Percentiles rank a stretch among this genome's conserved stretches.
Conservation (phyloP, 2,113 vertebrate species). For the Noctilio leporinus region DNA sequence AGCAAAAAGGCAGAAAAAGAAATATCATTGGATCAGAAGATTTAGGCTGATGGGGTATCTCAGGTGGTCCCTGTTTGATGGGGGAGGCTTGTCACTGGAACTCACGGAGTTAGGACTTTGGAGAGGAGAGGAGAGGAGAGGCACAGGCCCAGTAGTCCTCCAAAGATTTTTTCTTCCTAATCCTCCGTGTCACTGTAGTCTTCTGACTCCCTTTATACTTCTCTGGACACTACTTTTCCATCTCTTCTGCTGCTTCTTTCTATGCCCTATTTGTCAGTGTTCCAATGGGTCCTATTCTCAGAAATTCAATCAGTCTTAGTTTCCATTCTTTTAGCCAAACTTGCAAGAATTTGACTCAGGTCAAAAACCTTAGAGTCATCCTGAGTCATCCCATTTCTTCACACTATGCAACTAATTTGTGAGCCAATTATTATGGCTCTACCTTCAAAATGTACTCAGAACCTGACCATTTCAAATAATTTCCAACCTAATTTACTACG, state of each 20-base stretch:
- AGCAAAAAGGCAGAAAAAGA: background rate
- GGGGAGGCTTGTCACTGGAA: background rate
- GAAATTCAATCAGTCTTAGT: background rate
- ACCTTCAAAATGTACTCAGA: background rate
- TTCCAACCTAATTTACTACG: background rate
- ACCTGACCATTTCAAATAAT: background rate
- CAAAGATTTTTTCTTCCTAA: background rate
- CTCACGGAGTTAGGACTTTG: background rate
- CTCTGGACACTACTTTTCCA: background rate
- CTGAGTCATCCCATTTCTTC: background rate
- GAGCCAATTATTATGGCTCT: background rate
- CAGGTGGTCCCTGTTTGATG: background rate
- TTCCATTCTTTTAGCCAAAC: background rate
- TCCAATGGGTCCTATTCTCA: background rate
- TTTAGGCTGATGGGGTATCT: background rate
- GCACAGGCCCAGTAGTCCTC: background rate
- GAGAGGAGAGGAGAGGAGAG: background rate
- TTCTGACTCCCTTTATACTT: conserved; percentile 7
- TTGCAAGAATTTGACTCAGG: background rate
- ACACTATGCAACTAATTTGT: background rate
- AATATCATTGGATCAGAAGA: background rate
- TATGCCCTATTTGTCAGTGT: background rate
- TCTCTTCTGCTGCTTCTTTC: background rate
- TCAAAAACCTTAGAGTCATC: background rate
- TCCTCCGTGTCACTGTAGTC: background rate